Evolutionary conservation across 2,888 invertebrate species (phyloP), one percentile per base, ranked within the genome.

Genomic region (Maniola hyperantus): DNA sequence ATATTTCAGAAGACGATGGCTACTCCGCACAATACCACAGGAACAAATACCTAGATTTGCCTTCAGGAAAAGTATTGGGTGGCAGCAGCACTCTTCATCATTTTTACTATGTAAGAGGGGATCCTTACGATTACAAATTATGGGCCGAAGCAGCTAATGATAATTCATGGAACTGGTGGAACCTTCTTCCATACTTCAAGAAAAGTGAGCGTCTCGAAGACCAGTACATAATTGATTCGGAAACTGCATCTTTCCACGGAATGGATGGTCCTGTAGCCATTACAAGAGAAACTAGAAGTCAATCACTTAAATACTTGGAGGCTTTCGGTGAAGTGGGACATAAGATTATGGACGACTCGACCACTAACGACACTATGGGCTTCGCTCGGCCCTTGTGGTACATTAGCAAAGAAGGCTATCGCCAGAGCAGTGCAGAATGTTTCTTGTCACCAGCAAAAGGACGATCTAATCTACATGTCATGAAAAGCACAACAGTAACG

Each of bases 11-110:
- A 20, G 18, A 71, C 46, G 68, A 69, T 20, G 93, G 93, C 79
- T 82, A 61, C 93, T 90, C 78, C 80, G 83, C 68, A 87, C 92
- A 10, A 83, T 85, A 71, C 83, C 83, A 8, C 69, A 76, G 64
- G 76, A 82, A 59, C 73, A 80, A 64, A 73, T 73, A 76, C 80
- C 44, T 83, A 80, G 46, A 76, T 36, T 46, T 77, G 66, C 74
- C 94, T 6, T 84, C 93, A 42, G 95, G 95, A 0, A 95, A 94
- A 74, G 86, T 93, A 73, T 82, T 94, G 72, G 94, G 94, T 51
- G 94, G 94, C 0, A 84, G 87, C 0, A 93, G 93, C 34, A 83
- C 87, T 0, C 75, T 93, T 2, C 94, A 94, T 75, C 92, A 86
- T 48, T 90, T 93, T 83, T 79, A 93, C 53, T 93, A 93, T 69